A percentile compares a stretch with the other conserved stretches of the same genome.
Evolutionary conservation across 2,113 vertebrate species (phyloP).

Genomic region (Etheostoma cragini): DNA sequence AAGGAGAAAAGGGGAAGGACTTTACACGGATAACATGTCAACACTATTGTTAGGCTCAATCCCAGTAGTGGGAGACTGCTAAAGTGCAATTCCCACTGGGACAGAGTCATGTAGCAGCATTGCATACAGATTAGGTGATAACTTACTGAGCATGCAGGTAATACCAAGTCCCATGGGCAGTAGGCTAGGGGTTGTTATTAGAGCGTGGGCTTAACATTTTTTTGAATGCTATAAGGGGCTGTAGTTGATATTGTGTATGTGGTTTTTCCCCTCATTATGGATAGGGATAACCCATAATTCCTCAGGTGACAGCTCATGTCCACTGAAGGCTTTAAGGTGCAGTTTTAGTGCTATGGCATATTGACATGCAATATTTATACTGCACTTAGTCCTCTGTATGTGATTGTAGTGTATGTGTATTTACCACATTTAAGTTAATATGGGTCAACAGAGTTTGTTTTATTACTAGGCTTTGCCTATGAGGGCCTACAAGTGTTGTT

Average conservation of each 20-base stretch:
- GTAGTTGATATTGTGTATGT: constrained; percentile 14
- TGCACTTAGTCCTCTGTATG: background rate
- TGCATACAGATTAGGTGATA: constrained; percentile 28
- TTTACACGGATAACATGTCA: constrained; percentile 42
- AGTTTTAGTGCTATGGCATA: background rate
- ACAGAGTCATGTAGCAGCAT: background rate
- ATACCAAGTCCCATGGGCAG: constrained; percentile 11
- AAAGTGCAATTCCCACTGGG: constrained; percentile 24
- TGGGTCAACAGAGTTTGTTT: background rate
- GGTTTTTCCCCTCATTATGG: constrained; percentile 1
- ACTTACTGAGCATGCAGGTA: constrained; percentile 5
- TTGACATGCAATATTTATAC: background rate
- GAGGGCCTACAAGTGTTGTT: background rate
- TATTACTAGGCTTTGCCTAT: background rate
- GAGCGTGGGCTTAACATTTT: background rate
- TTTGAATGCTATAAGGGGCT: background rate
- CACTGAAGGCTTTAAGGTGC: background rate
- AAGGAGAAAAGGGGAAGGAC: background rate
- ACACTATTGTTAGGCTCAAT: constrained; percentile 21
- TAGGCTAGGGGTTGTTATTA: background rate
- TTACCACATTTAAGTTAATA: background rate
- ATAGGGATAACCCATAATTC: background rate
- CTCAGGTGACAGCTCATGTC: background rate
- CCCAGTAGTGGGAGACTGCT: constrained; percentile 6
- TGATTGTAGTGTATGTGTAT: background rate